phyloP scores from a whole-genome alignment of 2,113 vertebrate genomes.

The Myiagra hebetior region DNA sequence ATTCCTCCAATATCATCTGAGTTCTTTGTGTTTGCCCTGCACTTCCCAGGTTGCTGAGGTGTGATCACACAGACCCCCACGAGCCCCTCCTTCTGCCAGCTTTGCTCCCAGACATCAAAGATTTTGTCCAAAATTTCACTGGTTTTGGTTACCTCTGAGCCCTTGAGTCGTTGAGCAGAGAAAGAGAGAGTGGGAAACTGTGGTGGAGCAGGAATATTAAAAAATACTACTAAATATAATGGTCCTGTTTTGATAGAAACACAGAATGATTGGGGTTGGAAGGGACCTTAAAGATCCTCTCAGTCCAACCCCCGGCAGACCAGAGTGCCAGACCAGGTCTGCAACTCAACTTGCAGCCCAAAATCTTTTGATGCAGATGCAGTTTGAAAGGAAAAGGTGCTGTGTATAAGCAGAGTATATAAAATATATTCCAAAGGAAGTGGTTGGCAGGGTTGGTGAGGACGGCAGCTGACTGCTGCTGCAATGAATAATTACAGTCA shows the following conservation, averaged over 20 bases:
- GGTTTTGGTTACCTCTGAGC: background rate
- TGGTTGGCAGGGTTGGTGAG: background rate
- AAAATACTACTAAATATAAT: background rate
- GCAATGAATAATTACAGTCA: background rate
- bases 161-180: background rate
- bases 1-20: too few species aligned
- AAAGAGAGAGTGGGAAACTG: background rate
- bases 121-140: background rate
- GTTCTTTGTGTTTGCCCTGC: background rate
- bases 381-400: background rate
- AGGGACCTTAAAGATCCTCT: background rate
- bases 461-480: background rate
- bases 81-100: background rate
- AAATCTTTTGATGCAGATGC: background rate
- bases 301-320: background rate
- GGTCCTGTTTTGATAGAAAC: background rate
- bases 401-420: background rate
- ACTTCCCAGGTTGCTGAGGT: background rate
- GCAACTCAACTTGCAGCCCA: background rate
- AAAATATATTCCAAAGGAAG: background rate
- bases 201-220: background rate
- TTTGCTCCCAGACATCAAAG: background rate
- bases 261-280: background rate
- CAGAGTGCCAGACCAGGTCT: background rate
- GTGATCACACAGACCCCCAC: background rate